Evolutionary conservation across 2,797 vertebrate species (phyloP).

Genomic region (Iguana delicatissima): DNA sequence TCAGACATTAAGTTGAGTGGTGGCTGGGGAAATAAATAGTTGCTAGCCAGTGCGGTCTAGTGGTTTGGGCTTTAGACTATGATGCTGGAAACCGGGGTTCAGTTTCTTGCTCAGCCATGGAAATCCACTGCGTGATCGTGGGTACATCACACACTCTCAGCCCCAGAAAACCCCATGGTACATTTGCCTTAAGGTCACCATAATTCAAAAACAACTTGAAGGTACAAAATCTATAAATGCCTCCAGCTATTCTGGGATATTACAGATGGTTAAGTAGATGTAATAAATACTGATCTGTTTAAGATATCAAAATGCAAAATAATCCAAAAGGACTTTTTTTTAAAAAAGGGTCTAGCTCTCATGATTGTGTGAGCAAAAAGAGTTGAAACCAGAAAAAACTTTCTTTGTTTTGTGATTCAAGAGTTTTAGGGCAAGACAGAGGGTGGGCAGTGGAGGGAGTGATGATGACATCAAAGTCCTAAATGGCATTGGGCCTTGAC

Average conservation of each 20-base stretch:
- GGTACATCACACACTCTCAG: too few species aligned
- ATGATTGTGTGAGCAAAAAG: neutral
- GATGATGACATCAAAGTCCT: neutral
- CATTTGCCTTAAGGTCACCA: too few species aligned
- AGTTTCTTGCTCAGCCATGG: too few species aligned
- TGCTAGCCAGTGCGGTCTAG: too few species aligned
- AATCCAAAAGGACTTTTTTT: neutral
- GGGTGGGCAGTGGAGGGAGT: neutral
- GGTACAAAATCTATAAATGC: neutral
- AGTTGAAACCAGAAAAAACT: neutral
- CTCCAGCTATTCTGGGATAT: neutral
- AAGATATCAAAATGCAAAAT: too few species aligned
- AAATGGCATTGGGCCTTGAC: too few species aligned
- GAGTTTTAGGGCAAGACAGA: neutral
- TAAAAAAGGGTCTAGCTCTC: neutral
- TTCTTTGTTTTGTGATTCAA: neutral
- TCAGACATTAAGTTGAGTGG: neutral
- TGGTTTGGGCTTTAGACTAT: too few species aligned
- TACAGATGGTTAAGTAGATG: neutral
- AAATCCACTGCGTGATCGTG: too few species aligned
- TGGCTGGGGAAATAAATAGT: neutral
- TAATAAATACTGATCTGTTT: neutral
- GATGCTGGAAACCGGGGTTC: too few species aligned
- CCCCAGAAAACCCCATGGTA: too few species aligned
- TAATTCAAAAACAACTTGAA: too few species aligned